A percentile compares a stretch with the other conserved stretches of the same genome.
phyloP scores from a whole-genome alignment of 2,113 vertebrate species.

The Nematolebias whitei region DNA sequence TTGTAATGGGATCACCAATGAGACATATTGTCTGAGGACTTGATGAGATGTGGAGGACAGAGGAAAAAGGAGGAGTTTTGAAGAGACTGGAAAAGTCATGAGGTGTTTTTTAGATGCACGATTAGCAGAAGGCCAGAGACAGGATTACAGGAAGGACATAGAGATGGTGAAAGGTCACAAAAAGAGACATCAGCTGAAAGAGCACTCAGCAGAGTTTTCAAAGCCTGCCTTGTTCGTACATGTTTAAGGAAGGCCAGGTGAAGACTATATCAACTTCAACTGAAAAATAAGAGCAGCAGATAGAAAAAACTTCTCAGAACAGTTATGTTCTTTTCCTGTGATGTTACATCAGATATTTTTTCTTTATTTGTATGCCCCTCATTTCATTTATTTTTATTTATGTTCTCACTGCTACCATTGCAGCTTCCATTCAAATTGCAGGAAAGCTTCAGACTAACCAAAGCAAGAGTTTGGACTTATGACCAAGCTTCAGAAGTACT shows the following conservation, averaged over 20 bases:
- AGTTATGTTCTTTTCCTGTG: not conserved
- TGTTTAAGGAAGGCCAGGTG: slow-evolving; percentile 4
- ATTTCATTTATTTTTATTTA: not conserved
- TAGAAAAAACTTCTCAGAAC: not conserved
- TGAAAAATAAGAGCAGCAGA: not conserved
- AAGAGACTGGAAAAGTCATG: not conserved
- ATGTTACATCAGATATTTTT: not conserved
- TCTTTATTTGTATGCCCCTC: not conserved
- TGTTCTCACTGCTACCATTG: slow-evolving; percentile 20
- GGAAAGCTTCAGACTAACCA: slow-evolving; percentile 28
- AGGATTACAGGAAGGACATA: slow-evolving; percentile 18
- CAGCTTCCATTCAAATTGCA: slow-evolving; percentile 34
- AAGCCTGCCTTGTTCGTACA: slow-evolving; percentile 11
- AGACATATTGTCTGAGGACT: slow-evolving; percentile 57
- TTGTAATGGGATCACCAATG: slow-evolving; percentile 55
- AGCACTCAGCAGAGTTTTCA: slow-evolving; percentile 20
- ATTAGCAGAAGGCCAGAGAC: not conserved
- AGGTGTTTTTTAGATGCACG: not conserved
- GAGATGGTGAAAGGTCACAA: slow-evolving; percentile 37
- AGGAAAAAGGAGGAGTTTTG: slow-evolving; percentile 2
- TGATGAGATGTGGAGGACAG: slow-evolving; percentile 49
- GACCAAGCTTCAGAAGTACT: slow-evolving; percentile 37
- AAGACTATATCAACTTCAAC: not conserved
- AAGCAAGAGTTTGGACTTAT: slow-evolving; percentile 15
- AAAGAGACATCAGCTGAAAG: slow-evolving; percentile 16